Conservation (phyloP, 1,140 invertebrate genomes). For the Dendrolimus punctatus region DNA sequence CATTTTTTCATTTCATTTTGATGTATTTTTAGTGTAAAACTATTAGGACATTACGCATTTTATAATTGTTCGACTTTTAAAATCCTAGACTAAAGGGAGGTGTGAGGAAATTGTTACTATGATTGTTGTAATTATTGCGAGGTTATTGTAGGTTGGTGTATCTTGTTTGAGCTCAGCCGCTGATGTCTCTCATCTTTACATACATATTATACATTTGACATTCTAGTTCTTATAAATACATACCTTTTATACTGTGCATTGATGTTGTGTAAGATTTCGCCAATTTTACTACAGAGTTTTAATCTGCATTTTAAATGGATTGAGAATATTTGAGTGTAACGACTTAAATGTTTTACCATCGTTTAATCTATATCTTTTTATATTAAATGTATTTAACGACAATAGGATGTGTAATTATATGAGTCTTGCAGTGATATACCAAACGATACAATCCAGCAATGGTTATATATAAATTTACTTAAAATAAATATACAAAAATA, state of each 20-base stretch:
- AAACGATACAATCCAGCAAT: conserved; percentile 65
- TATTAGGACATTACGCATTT: conserved; percentile 59
- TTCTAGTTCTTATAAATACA: no score
- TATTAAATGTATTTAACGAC: conserved; percentile 19
- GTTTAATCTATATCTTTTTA: not conserved
- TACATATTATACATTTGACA: not conserved
- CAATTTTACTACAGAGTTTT: no score
- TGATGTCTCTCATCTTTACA: conserved; percentile 7
- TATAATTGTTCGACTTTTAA: conserved; percentile 52
- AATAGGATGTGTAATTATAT: conserved; percentile 28
- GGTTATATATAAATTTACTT: conserved; percentile 65
- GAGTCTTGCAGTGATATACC: conserved; percentile 65
- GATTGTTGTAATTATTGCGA: conserved; percentile 52
- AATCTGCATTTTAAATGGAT: no score
- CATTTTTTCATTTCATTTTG: conserved; percentile 53
- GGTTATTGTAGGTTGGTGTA: conserved; percentile 37
- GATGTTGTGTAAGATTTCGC: no score
- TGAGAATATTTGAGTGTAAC: no score
- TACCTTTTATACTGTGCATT: no score
- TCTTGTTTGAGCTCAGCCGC: conserved; percentile 9
- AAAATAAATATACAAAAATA: conserved; percentile 66
- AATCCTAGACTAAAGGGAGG: conserved; percentile 42
- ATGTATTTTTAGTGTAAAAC: conserved; percentile 60
- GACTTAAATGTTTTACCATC: no score
- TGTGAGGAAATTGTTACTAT: conserved; percentile 51